Evolutionary conservation across 2,888 invertebrate species (phyloP).

Genomic region (Phortica magna): DNA sequence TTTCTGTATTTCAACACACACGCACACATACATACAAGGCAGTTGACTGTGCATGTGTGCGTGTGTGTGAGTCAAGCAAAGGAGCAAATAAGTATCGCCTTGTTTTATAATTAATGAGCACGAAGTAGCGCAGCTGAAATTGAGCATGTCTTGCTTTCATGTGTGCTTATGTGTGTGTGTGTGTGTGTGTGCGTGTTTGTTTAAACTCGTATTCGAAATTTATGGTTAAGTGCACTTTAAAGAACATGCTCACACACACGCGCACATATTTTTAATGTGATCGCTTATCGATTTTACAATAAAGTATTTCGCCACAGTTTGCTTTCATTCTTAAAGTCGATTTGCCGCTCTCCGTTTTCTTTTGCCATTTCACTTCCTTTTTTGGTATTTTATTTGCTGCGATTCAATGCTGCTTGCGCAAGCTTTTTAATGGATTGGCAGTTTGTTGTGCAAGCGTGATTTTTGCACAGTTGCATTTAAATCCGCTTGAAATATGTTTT

Average conservation of each 20-base stretch:
- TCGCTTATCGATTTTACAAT: slow-evolving; percentile 73
- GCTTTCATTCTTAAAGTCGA: not conserved
- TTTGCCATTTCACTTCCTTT: slow-evolving; percentile 8
- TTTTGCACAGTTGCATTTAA: no score
- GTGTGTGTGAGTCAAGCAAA: slow-evolving; percentile 39
- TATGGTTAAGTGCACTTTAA: slow-evolving; percentile 72
- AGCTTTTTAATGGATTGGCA: slow-evolving; percentile 21
- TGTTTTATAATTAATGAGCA: slow-evolving; percentile 73
- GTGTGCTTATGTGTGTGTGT: slow-evolving; percentile 38
- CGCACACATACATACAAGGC: slow-evolving; percentile 39
- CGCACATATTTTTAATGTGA: slow-evolving; percentile 62
- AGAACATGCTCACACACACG: slow-evolving; percentile 57
- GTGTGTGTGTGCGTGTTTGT: slow-evolving; percentile 36
- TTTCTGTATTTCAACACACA: slow-evolving; percentile 14
- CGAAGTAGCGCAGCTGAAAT: slow-evolving; percentile 45
- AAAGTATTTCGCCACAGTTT: slow-evolving; percentile 52
- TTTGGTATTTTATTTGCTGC: slow-evolving; percentile 33
- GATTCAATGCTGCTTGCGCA: not conserved
- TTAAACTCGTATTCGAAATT: slow-evolving; percentile 50
- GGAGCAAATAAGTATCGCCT: slow-evolving; percentile 61
- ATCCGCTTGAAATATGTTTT: no score
- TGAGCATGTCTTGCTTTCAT: slow-evolving; percentile 44
- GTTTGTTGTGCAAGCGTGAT: not conserved
- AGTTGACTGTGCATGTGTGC: slow-evolving; percentile 39
- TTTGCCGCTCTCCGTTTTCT: not conserved